Evolutionary conservation across 2,797 vertebrate genomes (phyloP).

Genomic region (Threskiornis aethiopicus): DNA sequence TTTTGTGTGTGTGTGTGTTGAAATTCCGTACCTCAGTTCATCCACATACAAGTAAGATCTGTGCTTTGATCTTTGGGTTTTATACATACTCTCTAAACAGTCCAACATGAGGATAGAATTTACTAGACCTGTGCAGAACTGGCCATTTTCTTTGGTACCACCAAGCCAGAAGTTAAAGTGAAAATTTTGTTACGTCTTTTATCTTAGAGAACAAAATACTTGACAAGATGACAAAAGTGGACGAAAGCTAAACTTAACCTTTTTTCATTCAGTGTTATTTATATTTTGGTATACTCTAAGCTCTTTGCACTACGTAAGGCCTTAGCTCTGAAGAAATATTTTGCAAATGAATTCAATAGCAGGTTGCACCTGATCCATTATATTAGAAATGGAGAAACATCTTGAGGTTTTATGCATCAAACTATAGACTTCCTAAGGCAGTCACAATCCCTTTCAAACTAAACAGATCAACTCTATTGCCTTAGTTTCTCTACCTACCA

Average conservation of each 20-base stretch:
- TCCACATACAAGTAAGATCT: not conserved
- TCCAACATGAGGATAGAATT: not conserved
- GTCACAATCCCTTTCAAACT: not conserved
- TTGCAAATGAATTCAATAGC: not conserved
- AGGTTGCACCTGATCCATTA: not conserved
- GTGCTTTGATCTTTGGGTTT: not conserved
- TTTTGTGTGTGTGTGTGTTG: not conserved
- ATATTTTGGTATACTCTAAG: not conserved
- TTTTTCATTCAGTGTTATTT: not conserved
- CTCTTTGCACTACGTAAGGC: not conserved
- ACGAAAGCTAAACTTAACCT: not conserved
- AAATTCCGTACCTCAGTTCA: not conserved
- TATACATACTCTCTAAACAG: not conserved
- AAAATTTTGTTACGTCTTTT: not conserved
- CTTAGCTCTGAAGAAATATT: not conserved
- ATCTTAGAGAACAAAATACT: not conserved
- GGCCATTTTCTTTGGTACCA: not conserved
- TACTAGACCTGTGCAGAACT: not conserved
- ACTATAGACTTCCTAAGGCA: not conserved
- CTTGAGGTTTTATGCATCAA: fast-evolving
- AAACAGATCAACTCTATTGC: not conserved
- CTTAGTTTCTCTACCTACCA: not conserved
- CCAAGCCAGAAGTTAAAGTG: not conserved
- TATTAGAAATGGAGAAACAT: not conserved
- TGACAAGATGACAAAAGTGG: not conserved